Conservation (phyloP, 2,113 vertebrate species). For the Actenoides hombroni region DNA sequence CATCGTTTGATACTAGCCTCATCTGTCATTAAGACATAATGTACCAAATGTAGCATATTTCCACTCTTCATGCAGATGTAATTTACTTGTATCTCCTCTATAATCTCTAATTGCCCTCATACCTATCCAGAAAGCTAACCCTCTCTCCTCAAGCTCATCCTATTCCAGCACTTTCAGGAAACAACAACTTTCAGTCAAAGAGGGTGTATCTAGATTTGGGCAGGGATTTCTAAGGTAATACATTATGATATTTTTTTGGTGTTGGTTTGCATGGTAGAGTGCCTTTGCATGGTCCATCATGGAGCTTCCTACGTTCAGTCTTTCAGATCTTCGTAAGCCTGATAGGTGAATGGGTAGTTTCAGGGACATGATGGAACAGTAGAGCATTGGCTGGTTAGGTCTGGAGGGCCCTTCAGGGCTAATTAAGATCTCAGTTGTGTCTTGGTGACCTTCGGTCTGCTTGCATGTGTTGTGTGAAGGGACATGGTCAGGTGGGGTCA, state of each 20-base stretch:
- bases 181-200: accelerated
- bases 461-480: background rate
- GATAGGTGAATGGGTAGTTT: background rate
- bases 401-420: background rate
- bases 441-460: background rate
- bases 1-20: background rate
- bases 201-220: background rate
- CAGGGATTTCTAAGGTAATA: background rate
- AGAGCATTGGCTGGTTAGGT: background rate
- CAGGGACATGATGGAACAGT: background rate
- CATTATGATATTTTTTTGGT: background rate
- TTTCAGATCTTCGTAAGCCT: background rate
- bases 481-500: background rate
- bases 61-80: background rate
- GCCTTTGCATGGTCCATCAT: background rate
- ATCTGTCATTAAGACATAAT: background rate
- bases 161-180: background rate
- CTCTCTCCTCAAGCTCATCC: background rate
- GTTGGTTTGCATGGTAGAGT: background rate
- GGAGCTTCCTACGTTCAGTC: background rate
- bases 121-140: background rate
- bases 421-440: background rate
- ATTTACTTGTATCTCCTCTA: background rate
- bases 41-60: background rate
- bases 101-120: background rate